Conservation (phyloP, 2,888 invertebrate genomes). For the Teleogryllus oceanicus region DNA sequence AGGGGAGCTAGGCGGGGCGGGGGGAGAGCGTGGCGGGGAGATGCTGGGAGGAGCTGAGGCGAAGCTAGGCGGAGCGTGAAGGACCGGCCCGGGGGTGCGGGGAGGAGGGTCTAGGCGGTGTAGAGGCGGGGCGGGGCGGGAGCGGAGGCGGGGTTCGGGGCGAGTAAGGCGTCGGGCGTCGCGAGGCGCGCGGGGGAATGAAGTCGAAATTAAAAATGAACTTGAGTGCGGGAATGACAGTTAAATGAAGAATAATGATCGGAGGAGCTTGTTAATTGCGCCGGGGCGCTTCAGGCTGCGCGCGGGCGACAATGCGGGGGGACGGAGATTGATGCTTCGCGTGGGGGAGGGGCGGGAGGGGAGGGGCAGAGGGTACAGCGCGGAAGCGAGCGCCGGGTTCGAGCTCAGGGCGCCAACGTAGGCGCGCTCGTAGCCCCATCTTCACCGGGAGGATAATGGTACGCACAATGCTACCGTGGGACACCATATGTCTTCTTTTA, state of each 20-base stretch:
- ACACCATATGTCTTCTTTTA: no score
- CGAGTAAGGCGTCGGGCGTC: slow-evolving; percentile 2
- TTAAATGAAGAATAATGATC: slow-evolving; percentile 34
- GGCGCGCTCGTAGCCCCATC: no score
- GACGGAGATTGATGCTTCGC: slow-evolving; percentile 29
- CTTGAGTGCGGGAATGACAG: slow-evolving; percentile 29
- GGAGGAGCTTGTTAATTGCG: slow-evolving; percentile 29
- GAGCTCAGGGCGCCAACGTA: background rate
- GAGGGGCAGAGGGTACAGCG: background rate
- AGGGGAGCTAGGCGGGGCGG: no score
- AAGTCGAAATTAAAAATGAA: slow-evolving; percentile 31
- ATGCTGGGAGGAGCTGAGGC: no score
- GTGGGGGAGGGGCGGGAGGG: background rate
- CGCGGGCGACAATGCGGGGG: slow-evolving; percentile 28
- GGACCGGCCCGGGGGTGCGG: background rate
- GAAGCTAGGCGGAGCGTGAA: no score
- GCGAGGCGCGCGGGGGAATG: slow-evolving; percentile 25
- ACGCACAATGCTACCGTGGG: no score
- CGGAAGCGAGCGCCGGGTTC: background rate
- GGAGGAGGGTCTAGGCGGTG: background rate
- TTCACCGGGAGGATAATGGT: no score
- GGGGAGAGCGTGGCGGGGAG: no score
- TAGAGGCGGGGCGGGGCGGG: background rate
- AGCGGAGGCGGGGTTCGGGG: background rate
- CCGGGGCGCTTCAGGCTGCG: slow-evolving; percentile 28